Evolutionary conservation across 2,888 invertebrate species (phyloP).

Genomic region (Spisula subtruncata): DNA sequence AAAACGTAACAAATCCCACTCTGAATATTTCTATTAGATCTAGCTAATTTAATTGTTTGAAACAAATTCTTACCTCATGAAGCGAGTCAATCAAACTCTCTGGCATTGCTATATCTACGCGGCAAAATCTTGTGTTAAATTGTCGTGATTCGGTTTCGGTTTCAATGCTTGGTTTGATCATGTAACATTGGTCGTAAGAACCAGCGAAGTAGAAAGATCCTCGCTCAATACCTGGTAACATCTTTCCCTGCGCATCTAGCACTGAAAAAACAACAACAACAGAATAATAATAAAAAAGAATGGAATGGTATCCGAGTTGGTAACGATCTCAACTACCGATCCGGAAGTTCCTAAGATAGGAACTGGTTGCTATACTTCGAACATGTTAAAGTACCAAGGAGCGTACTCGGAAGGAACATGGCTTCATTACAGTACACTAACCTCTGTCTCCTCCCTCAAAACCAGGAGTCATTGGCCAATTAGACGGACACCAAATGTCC

Average conservation of each 20-base stretch:
- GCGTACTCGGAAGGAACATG: no score
- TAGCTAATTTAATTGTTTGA: not conserved
- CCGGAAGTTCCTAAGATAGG: not conserved
- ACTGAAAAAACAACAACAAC: no score
- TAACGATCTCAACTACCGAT: not conserved
- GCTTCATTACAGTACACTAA: no score
- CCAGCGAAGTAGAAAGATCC: slow-evolving; percentile 75
- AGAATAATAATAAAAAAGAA: not conserved
- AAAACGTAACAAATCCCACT: no score
- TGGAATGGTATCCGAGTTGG: not conserved
- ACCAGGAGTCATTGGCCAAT: no score
- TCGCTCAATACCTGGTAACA: slow-evolving; percentile 69
- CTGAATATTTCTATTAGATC: no score
- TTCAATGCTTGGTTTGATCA: slow-evolving; percentile 55
- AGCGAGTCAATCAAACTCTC: slow-evolving; percentile 47
- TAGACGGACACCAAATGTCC: no score
- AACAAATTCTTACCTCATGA: slow-evolving; percentile 60
- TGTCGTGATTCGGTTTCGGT: slow-evolving; percentile 42
- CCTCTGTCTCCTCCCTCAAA: no score
- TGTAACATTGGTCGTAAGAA: slow-evolving; percentile 75
- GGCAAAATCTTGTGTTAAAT: slow-evolving; percentile 71
- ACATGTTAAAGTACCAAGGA: no score
- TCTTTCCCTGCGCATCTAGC: slow-evolving; percentile 77
- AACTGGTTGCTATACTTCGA: no score
- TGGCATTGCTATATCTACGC: slow-evolving; percentile 59